These are phyloP conservation scores for Holothuria leucospilota DNA, from an alignment of 53 echinoderm and acorn worm species.

Conservation along the genomic window DNA sequence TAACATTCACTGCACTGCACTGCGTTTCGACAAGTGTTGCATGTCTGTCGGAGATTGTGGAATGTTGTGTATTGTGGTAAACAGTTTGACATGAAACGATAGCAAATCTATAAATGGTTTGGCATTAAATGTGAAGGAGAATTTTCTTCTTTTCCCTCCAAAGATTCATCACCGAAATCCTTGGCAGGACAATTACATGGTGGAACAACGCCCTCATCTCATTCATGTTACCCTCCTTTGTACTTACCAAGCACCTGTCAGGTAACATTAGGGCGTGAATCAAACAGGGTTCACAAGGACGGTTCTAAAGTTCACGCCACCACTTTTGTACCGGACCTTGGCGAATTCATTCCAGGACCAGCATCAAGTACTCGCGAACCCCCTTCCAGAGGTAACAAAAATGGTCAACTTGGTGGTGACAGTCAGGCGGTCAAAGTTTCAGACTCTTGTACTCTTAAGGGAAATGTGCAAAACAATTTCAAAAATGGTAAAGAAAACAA, in stretches of 20 bases:
- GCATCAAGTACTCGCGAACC: constrained; percentile 75
- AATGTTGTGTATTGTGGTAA: too few species aligned
- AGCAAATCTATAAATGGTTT: too few species aligned
- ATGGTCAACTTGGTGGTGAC: constrained; percentile 14
- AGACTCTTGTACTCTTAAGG: constrained; percentile 21
- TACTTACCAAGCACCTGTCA: constrained; percentile 94
- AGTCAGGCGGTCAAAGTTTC: not conserved
- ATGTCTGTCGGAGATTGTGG: too few species aligned
- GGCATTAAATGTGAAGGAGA: too few species aligned
- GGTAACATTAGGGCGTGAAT: constrained; percentile 86
- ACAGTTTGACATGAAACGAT: too few species aligned
- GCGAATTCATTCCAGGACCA: constrained; percentile 90
- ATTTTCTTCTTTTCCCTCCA: too few species aligned
- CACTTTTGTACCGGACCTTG: constrained; percentile 91
- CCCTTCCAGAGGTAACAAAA: constrained; percentile 2
- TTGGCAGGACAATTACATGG: not conserved
- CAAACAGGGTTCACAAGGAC: constrained; percentile 75
- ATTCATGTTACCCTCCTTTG: constrained; percentile 78
- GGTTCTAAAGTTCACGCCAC: constrained; percentile 98
- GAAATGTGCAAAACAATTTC: constrained; percentile 1
- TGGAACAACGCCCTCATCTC: constrained; percentile 30
- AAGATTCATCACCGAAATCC: constrained; percentile 15
- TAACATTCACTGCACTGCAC: too few species aligned
- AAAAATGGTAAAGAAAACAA: constrained; percentile 40
- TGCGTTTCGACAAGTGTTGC: too few species aligned